These are phyloP conservation scores for Archegozetes longisetosus DNA, from an alignment of 1,140 invertebrate species.

Conservation along the genomic window DNA sequence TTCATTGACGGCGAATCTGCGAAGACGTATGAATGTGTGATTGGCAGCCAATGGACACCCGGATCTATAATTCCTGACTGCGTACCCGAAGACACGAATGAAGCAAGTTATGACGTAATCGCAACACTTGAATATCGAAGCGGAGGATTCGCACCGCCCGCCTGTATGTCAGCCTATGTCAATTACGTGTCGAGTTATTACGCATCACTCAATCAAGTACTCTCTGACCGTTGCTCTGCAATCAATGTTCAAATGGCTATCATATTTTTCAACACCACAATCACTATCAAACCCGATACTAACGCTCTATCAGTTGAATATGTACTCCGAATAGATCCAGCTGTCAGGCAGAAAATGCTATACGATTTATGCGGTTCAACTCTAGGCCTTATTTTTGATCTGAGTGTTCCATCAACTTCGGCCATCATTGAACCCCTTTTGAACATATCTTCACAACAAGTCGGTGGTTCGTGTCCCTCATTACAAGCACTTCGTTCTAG, in stretches of 20 bases:
- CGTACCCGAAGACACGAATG: slow-evolving; percentile 80
- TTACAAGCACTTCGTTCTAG: slow-evolving; percentile 59
- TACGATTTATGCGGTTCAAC: slow-evolving; percentile 90
- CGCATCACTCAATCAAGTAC: slow-evolving; percentile 51
- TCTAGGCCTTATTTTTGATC: slow-evolving; percentile 76
- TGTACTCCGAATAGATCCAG: slow-evolving; percentile 66
- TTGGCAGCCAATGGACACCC: slow-evolving; percentile 53
- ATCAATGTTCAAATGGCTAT: slow-evolving; percentile 90
- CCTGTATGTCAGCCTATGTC: slow-evolving; percentile 70
- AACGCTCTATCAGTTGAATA: slow-evolving; percentile 39
- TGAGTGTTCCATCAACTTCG: slow-evolving; percentile 79
- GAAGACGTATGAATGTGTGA: slow-evolving; percentile 68
- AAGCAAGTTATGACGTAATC: slow-evolving; percentile 79
- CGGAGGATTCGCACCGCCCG: slow-evolving; percentile 62
- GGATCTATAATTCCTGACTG: slow-evolving; percentile 77
- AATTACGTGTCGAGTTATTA: slow-evolving; percentile 67
- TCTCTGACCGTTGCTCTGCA: slow-evolving; percentile 79
- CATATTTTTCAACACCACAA: slow-evolving; percentile 61
- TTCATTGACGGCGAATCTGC: slow-evolving; percentile 76
- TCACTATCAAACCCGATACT: slow-evolving; percentile 30
- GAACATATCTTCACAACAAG: slow-evolving; percentile 53
- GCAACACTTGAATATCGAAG: slow-evolving; percentile 74
- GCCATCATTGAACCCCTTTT: slow-evolving; percentile 73
- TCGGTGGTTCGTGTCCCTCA: slow-evolving; percentile 74
- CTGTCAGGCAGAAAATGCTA: slow-evolving; percentile 64